phyloP scores from a whole-genome alignment of 92 coral and sea anemone species.

The Muricea muricata region DNA sequence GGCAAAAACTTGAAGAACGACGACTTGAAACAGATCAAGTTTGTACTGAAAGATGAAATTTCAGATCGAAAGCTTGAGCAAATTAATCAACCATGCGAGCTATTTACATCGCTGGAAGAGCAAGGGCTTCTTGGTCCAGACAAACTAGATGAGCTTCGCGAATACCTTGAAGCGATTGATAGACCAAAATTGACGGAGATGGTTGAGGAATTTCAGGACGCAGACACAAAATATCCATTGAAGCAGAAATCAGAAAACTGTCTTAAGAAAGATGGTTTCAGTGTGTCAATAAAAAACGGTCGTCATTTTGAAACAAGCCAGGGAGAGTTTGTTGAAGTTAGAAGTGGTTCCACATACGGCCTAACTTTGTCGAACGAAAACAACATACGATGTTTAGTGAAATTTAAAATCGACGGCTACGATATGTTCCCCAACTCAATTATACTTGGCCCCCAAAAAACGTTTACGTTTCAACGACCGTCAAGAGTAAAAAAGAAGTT shows the following conservation, averaged over 20 bases:
- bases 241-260: background rate
- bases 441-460: background rate
- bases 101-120: background rate
- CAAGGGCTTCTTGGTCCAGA: background rate
- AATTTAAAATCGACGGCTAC: slow-evolving; percentile 15
- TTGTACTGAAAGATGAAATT: background rate
- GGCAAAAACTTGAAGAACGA: background rate
- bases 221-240: background rate
- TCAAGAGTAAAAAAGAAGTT: background rate
- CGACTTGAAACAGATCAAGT: background rate
- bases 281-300: slow-evolving; percentile 8
- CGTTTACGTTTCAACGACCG: slow-evolving; percentile 1
- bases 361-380: background rate
- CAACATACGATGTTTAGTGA: background rate
- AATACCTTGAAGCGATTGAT: background rate
- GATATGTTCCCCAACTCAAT: background rate
- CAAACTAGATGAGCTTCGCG: slow-evolving; percentile 15
- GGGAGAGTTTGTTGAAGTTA: slow-evolving; percentile 33
- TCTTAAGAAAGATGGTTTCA: slow-evolving; percentile 12
- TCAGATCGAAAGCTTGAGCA: background rate
- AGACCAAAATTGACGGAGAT: background rate
- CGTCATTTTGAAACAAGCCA: slow-evolving; percentile 29
- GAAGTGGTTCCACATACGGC: slow-evolving; percentile 6
- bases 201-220: slow-evolving; percentile 5
- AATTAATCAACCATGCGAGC: background rate